phyloP scores from a whole-genome alignment of 2,113 vertebrate genomes.

The Heptranchias perlo region DNA sequence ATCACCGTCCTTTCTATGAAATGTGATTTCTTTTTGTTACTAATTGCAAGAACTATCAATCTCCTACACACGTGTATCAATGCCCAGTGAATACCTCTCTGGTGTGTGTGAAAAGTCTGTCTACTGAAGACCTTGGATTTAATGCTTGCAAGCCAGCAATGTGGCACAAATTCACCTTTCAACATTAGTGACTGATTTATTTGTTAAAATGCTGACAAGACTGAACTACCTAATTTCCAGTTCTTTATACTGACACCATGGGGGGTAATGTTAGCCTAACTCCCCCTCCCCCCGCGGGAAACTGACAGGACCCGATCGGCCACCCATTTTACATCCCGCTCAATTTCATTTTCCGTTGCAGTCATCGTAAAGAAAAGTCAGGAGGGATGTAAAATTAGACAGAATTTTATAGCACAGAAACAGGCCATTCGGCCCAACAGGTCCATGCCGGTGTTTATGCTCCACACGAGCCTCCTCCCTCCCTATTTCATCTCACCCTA shows the following conservation, averaged over 20 bases:
- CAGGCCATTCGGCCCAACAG: no score
- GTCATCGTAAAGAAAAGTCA: neutral
- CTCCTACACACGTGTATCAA: neutral
- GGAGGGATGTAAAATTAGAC: neutral
- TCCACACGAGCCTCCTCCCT: no score
- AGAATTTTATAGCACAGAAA: neutral
- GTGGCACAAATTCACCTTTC: neutral
- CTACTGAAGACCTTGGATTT: neutral
- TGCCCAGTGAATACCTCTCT: neutral
- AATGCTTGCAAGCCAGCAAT: neutral
- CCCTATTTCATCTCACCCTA: no score
- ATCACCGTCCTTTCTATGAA: neutral
- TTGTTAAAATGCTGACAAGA: neutral
- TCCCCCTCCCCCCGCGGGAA: neutral
- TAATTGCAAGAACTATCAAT: neutral
- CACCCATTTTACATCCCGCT: neutral
- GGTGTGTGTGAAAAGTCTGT: neutral
- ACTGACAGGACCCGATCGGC: neutral
- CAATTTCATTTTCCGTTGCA: neutral
- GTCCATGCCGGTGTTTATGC: no score
- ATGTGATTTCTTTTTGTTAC: neutral
- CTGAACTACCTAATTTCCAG: neutral
- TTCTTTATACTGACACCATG: neutral
- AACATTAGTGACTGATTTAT: neutral
- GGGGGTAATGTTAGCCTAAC: neutral